Evolutionary conservation across 1,140 invertebrate species (phyloP).

Genomic region (Heliconius melpomene): DNA sequence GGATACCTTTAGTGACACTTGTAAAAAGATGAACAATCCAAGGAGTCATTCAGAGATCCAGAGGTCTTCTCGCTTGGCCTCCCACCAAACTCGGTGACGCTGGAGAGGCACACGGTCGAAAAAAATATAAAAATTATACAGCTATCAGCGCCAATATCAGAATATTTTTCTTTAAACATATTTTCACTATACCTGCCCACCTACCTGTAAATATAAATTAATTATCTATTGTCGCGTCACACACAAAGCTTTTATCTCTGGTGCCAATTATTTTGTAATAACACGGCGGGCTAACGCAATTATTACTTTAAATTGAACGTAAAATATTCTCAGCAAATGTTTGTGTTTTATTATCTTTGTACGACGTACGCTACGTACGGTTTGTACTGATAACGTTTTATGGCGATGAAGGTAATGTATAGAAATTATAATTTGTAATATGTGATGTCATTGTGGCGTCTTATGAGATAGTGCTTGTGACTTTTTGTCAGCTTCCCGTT

Average conservation of each 20-base stretch:
- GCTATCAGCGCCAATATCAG: background rate
- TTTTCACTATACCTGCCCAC: too few relatives aligned
- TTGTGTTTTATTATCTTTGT: slow-evolving; percentile 11
- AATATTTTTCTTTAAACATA: too few relatives aligned
- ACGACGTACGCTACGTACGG: background rate
- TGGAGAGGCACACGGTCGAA: too few relatives aligned
- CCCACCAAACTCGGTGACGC: too few relatives aligned
- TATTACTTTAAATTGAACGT: slow-evolving; percentile 14
- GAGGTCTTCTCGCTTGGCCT: too few relatives aligned
- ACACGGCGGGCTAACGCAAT: slow-evolving; percentile 5
- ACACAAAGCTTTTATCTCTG: slow-evolving; percentile 8
- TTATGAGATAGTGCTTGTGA: too few relatives aligned
- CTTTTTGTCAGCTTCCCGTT: too few relatives aligned
- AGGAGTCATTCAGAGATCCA: too few relatives aligned
- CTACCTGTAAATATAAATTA: background rate
- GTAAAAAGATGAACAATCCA: too few relatives aligned
- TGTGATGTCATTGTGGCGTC: background rate
- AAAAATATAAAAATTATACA: background rate
- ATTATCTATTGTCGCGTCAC: slow-evolving; percentile 2
- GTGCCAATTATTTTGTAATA: background rate
- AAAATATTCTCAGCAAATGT: background rate
- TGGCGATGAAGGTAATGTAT: background rate
- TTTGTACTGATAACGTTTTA: background rate
- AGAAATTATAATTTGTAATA: background rate
- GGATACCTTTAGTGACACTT: too few relatives aligned